Evolutionary conservation across 2,888 invertebrate genomes (phyloP).

Genomic region (Acanthosepion esculentum): DNA sequence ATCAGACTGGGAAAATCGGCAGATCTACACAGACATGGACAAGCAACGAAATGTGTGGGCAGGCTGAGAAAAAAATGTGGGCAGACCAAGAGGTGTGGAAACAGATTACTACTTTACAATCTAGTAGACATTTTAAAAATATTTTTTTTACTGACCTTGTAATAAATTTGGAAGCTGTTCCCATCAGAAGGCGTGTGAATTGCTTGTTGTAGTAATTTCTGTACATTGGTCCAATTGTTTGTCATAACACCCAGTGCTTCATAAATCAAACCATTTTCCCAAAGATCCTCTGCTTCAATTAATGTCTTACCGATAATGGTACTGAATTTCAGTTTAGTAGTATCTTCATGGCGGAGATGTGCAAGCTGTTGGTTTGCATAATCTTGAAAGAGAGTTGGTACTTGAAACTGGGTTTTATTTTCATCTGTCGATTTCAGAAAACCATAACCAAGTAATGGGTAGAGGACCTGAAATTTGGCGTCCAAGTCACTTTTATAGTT

Average conservation of each 20-base stretch:
- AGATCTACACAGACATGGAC: too few relatives aligned
- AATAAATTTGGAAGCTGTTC: constrained; percentile 34
- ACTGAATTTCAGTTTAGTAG: background rate
- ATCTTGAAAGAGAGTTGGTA: background rate
- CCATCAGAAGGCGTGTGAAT: constrained; percentile 36
- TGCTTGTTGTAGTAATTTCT: background rate
- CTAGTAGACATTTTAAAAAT: too few relatives aligned
- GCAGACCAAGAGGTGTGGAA: too few relatives aligned
- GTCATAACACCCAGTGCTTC: background rate
- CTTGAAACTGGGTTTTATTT: background rate
- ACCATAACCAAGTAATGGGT: background rate
- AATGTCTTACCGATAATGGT: constrained; percentile 24
- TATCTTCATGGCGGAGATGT: background rate
- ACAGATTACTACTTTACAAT: too few relatives aligned
- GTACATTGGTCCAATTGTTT: background rate
- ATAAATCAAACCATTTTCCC: background rate
- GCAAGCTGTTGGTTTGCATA: background rate
- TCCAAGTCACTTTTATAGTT: background rate
- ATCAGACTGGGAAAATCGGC: too few relatives aligned
- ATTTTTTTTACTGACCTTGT: background rate
- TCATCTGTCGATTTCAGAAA: background rate
- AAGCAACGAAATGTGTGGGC: too few relatives aligned
- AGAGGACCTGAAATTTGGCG: background rate
- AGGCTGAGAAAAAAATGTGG: too few relatives aligned
- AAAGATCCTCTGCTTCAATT: background rate